phyloP scores from a whole-genome alignment of 1,140 invertebrate genomes.

The Drosophila pallidifrons region DNA sequence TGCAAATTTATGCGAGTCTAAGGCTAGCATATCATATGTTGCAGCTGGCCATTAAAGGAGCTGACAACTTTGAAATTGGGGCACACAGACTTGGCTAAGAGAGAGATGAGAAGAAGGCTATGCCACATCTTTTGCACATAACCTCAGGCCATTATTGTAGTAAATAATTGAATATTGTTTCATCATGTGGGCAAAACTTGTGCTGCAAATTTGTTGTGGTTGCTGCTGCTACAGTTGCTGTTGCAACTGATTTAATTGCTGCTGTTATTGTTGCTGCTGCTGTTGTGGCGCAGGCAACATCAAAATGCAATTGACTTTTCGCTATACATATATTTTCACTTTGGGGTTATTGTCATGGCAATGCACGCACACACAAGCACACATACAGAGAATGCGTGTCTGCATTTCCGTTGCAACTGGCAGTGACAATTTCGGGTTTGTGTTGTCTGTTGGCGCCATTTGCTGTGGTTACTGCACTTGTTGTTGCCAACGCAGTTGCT shows the following conservation, averaged over 20 bases:
- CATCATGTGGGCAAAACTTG: constrained; percentile 58
- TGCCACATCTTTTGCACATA: constrained; percentile 30
- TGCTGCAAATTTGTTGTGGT: constrained; percentile 55
- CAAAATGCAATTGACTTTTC: constrained; percentile 82
- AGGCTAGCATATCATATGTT: neutral
- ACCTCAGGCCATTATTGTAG: constrained; percentile 61
- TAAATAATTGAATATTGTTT: constrained; percentile 81
- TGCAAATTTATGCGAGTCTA: neutral
- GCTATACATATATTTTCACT: constrained; percentile 65
- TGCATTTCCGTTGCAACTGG: constrained; percentile 71
- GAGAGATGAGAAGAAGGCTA: neutral
- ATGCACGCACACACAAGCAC: constrained; percentile 11
- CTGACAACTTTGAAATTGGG: neutral
- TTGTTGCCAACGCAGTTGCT: constrained; percentile 6
- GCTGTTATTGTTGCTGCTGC: constrained; percentile 16
- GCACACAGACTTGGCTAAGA: neutral
- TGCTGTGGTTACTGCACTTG: constrained; percentile 34
- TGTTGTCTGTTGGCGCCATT: constrained; percentile 45
- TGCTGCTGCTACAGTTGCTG: constrained; percentile 58
- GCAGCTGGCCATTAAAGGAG: neutral
- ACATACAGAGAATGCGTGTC: constrained; percentile 44
- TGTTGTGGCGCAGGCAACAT: constrained; percentile 53
- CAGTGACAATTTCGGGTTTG: constrained; percentile 57
- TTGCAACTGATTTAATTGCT: constrained; percentile 35
- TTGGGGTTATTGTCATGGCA: constrained; percentile 65